A percentile compares a stretch with the other conserved stretches of the same genome.
Conservation (phyloP, 1,140 invertebrate genomes). For the Zaprionus nigranus region DNA sequence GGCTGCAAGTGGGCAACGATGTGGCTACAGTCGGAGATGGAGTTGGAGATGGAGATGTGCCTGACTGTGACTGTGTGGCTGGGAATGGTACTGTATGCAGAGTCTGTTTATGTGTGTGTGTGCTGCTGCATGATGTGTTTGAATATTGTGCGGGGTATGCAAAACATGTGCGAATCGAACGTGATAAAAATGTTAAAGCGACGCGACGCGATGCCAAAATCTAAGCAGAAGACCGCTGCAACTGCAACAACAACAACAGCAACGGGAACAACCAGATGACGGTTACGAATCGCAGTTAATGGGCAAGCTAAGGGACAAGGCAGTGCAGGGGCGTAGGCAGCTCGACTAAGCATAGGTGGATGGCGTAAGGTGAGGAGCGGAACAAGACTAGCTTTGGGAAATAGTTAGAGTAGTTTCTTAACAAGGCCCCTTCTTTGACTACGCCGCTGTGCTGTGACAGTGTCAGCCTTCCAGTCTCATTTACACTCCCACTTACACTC, state of each 20-base stretch:
- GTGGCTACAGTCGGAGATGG: background rate
- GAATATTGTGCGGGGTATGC: constrained; percentile 58
- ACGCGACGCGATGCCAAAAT: constrained; percentile 30
- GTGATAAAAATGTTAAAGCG: constrained; percentile 83
- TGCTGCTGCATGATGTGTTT: constrained; percentile 2
- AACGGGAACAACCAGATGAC: constrained; percentile 41
- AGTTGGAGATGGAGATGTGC: constrained; percentile 19
- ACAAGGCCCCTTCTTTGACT: background rate
- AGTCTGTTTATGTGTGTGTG: constrained; percentile 23
- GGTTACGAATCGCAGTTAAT: constrained; percentile 75
- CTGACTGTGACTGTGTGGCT: constrained; percentile 10
- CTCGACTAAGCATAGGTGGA: background rate
- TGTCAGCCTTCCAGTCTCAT: background rate
- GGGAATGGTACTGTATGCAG: constrained; percentile 29
- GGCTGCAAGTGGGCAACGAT: constrained; percentile 23
- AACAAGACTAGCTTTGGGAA: too few relatives aligned
- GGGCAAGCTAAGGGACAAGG: constrained; percentile 25
- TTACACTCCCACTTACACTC: background rate
- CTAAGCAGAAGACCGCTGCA: constrained; percentile 22
- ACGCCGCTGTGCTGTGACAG: constrained; percentile 2
- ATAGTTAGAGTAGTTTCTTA: background rate
- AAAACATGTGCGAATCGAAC: constrained; percentile 84
- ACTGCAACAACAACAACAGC: background rate
- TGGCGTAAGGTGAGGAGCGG: background rate
- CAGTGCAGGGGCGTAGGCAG: background rate